phyloP scores from a whole-genome alignment of 2,113 vertebrate genomes.

The Nothobranchius kuhntae region DNA sequence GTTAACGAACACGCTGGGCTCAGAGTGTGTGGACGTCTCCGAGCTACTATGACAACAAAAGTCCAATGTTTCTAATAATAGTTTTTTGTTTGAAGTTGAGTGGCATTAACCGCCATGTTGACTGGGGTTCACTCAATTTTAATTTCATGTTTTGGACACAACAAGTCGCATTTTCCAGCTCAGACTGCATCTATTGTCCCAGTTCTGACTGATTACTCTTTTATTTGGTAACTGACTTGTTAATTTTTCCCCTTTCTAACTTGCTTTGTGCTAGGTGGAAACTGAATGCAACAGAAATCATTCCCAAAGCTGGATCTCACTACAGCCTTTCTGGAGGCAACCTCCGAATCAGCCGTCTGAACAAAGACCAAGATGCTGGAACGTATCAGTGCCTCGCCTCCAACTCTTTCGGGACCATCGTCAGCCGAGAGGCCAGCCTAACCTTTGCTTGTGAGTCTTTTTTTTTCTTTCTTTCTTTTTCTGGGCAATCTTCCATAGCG shows the following conservation, averaged over 20 bases:
- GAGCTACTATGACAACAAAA: too few relatives aligned
- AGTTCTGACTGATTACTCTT: constrained; percentile 7
- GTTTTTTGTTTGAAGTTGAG: too few relatives aligned
- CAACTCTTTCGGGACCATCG: constrained; percentile 91
- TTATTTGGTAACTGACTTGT: constrained; percentile 26
- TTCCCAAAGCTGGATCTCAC: constrained; percentile 85
- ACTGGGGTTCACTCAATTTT: too few relatives aligned
- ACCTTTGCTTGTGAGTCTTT: constrained; percentile 94
- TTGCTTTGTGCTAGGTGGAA: constrained; percentile 85
- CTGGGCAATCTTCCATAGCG: constrained; percentile 9
- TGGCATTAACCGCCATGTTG: too few relatives aligned
- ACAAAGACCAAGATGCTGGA: constrained; percentile 89
- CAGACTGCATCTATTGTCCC: constrained; percentile 4
- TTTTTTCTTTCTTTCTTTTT: not conserved
- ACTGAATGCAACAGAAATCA: constrained; percentile 89
- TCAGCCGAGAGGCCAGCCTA: constrained; percentile 92
- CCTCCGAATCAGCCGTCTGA: constrained; percentile 91
- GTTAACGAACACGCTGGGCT: too few relatives aligned
- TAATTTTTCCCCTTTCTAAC: not conserved
- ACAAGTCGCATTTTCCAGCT: constrained; percentile 8
- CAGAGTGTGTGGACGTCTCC: too few relatives aligned
- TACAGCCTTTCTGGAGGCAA: constrained; percentile 90
- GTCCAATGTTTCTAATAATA: too few relatives aligned
- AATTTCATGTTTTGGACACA: too few relatives aligned
- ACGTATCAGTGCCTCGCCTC: constrained; percentile 94